Evolutionary conservation across 1,140 invertebrate species (phyloP).

Genomic region (Drosophila nasuta): DNA sequence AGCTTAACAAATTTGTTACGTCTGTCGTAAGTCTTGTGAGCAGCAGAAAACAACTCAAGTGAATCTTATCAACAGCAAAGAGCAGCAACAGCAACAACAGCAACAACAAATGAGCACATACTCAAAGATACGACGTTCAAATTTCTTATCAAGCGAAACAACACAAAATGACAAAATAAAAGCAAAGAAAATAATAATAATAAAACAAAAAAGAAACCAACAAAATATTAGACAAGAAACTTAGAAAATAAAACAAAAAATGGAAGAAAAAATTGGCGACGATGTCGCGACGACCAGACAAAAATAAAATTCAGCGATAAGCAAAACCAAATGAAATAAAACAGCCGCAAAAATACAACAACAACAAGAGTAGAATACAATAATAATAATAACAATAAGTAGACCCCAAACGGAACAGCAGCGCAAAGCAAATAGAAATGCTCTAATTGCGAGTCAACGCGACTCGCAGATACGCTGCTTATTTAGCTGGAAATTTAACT

Average conservation of each 20-base stretch:
- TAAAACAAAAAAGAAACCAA: conserved; percentile 13
- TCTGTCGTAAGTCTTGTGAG: conserved; percentile 29
- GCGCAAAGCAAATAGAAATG: conserved; percentile 18
- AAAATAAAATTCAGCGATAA: conserved; percentile 46
- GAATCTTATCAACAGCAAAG: conserved; percentile 53
- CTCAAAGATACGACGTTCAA: conserved; percentile 57
- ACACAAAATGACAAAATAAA: conserved; percentile 11
- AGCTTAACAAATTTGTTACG: conserved; percentile 25
- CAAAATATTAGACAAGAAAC: conserved; percentile 38
- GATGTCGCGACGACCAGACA: conserved; percentile 39
- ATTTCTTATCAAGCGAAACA: conserved; percentile 55
- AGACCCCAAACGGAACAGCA: not conserved
- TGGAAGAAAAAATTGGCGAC: conserved; percentile 21
- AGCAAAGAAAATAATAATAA: conserved; percentile 36
- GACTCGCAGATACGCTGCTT: conserved; percentile 1
- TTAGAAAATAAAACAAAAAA: conserved; percentile 23
- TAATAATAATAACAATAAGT: conserved; percentile 22
- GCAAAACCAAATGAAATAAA: conserved; percentile 23
- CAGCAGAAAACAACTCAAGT: conserved; percentile 16
- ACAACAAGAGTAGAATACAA: conserved; percentile 10
- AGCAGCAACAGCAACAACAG: not conserved
- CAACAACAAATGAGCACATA: conserved; percentile 20
- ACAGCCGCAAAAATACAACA: conserved; percentile 12
- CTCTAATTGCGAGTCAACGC: not conserved
- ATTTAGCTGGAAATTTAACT: not conserved